These are phyloP conservation scores for Lophotriccus pileatus DNA, from an alignment of 2,797 vertebrate species.

Conservation along the genomic window DNA sequence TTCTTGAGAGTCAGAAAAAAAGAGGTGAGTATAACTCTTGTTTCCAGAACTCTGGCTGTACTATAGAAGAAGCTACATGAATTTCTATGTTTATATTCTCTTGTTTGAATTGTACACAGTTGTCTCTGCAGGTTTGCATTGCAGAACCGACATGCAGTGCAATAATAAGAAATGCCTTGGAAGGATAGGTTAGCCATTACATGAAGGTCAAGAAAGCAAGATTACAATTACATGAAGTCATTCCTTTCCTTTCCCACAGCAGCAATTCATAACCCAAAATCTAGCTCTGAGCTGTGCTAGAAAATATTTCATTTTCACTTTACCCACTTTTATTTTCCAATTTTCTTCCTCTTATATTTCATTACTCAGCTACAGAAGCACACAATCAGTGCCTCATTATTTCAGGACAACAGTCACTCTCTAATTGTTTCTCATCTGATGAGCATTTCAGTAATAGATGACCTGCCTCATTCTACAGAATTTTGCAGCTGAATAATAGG, in stretches of 20 bases:
- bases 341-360: background rate
- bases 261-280: background rate
- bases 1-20: background rate
- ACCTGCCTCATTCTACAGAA: background rate
- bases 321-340: background rate
- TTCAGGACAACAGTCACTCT: conserved; percentile 12
- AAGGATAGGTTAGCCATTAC: background rate
- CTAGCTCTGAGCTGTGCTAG: background rate
- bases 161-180: background rate
- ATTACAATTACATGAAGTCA: background rate
- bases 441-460: conserved; percentile 32
- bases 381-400: conserved; percentile 14
- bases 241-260: background rate
- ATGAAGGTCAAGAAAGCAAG: background rate
- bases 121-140: background rate
- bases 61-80: background rate
- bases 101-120: background rate
- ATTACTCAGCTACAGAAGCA: conserved; percentile 22
- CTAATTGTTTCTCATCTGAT: conserved; percentile 43
- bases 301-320: background rate
- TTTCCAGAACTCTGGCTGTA: background rate
- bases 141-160: background rate
- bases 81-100: background rate
- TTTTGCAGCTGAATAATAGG: conserved; percentile 11
- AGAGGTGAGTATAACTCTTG: background rate